Evolutionary conservation across 2,888 invertebrate genomes (phyloP), one percentile per base, ranked within the genome.

Genomic region (Parasteatoda lunata): DNA sequence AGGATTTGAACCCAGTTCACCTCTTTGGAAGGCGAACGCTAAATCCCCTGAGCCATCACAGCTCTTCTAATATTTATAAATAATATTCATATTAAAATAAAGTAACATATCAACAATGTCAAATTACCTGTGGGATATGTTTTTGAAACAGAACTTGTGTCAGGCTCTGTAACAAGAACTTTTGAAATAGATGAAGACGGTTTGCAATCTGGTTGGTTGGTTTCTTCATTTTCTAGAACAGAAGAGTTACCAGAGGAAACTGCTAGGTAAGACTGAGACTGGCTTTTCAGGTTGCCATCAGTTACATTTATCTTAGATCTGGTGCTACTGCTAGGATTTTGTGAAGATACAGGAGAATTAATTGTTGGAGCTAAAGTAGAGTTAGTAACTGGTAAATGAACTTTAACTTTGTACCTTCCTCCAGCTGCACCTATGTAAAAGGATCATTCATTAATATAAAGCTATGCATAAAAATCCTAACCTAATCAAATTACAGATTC

Each of bases 141-240:
- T 89, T 91, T 91, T 75, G 91, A 91, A 77, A 90, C 89, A 64
- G 91, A 91, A 77, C 92, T 93, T 7, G 93, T 93, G 88, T 92
- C 93, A 59, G 93, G 93, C 89, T 93, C 93, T n/a, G 92, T 92
- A 49, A 92, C 91, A 9, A 91, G 91, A 85, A 92, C 91, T 76
- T 90, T 91, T 11, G 91, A 90, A 30, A 91, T 90, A 48, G 88
- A 88, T 13, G 88, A 84, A 15, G 86, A 76, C 4, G 77, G 77
- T 11, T 72, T 54, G n/a, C 9, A 15, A 45, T 76, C 80, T 52
- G 64, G n/a, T 30, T 30, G 30, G 30, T 30, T 30, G 11, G 47
- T 45, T 13, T 64, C 75, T 68, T 84, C 84, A 68, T 54, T 45
- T 81, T 84, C 80, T 59, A 70, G 52, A 15, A 81, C 68, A 51